Conservation (phyloP, 2,797 vertebrate species). For the Hypotaenidia philippensis region DNA sequence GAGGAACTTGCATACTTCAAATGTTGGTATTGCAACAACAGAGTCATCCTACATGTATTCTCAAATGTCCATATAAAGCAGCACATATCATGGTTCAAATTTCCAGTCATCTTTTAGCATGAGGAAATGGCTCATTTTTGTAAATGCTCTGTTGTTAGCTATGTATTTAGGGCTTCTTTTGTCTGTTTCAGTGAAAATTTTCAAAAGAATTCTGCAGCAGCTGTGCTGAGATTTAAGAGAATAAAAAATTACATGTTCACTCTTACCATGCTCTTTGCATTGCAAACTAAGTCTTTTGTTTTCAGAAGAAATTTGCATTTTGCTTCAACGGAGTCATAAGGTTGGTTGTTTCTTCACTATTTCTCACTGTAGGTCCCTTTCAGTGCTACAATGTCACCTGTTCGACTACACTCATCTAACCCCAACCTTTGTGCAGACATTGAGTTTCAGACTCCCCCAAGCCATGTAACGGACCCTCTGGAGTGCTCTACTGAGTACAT, state of each 20-base stretch:
- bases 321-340: not conserved
- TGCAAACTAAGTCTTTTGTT: not conserved
- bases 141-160: not conserved
- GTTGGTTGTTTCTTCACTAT: not conserved
- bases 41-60: not conserved
- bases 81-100: not conserved
- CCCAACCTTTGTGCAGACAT: conserved; percentile 97
- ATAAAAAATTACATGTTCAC: not conserved
- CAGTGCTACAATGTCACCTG: conserved; percentile 92
- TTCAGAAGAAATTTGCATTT: not conserved
- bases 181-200: conserved; percentile 1
- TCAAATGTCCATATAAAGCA: not conserved
- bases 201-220: not conserved
- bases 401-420: conserved; percentile 97
- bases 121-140: not conserved
- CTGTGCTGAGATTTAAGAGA: not conserved
- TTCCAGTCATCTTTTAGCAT: not conserved
- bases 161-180: not conserved
- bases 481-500: conserved; percentile 93
- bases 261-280: not conserved
- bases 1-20: not conserved
- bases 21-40: not conserved
- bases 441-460: conserved; percentile 90
- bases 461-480: conserved; percentile 87
- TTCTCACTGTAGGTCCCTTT: conserved; percentile 88